Evolutionary conservation across 1,140 invertebrate species (phyloP).

Genomic region (Caerostris darwini): DNA sequence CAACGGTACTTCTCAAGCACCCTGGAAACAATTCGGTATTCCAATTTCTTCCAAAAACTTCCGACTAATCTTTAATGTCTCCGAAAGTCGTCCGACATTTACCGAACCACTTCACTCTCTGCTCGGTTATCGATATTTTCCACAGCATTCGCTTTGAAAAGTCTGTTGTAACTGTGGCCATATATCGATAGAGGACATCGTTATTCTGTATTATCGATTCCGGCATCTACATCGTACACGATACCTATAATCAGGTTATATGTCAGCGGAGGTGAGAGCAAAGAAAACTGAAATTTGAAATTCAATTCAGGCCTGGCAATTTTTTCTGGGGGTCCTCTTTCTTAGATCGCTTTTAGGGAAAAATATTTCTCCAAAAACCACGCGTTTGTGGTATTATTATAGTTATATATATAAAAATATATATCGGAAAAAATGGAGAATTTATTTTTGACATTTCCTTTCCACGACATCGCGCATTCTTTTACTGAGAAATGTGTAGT

Average conservation of each 20-base stretch:
- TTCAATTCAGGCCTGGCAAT: not conserved
- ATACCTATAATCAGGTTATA: not conserved
- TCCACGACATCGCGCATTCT: not conserved
- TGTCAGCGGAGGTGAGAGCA: not conserved
- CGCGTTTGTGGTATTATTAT: not conserved
- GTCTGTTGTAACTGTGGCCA: not conserved
- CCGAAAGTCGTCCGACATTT: not conserved
- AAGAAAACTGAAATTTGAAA: not conserved
- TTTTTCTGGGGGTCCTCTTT: not conserved
- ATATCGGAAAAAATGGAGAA: not conserved
- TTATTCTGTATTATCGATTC: not conserved
- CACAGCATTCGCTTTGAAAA: not conserved
- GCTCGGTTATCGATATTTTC: not conserved
- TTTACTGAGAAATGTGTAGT: not conserved
- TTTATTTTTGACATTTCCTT: constrained; percentile 27
- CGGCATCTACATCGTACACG: not conserved
- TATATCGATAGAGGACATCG: not conserved
- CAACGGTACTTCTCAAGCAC: not conserved
- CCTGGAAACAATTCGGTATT: not conserved
- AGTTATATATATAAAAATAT: not conserved
- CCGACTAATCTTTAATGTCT: not conserved
- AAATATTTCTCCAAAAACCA: not conserved
- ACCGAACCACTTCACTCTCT: not conserved
- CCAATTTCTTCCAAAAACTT: not conserved
- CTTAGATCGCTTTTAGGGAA: not conserved